These are phyloP conservation scores for Rattus rattus DNA, from an alignment of 2,113 vertebrate genomes.

Conservation along the genomic window DNA sequence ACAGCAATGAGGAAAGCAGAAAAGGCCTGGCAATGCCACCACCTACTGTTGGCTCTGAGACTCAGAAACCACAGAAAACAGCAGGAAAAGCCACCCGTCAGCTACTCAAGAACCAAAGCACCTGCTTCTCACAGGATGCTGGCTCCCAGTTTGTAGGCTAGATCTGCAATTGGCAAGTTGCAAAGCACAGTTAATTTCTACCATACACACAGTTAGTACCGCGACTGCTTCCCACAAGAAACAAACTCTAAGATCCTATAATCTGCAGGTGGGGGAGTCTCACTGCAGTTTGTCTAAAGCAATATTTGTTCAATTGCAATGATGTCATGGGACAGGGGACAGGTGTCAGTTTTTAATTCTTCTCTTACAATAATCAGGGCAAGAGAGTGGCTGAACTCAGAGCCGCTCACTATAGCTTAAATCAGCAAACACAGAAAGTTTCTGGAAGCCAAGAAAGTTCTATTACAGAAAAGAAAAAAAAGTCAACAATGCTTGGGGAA, in stretches of 20 bases:
- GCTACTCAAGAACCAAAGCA: neutral
- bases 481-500: too few relatives aligned
- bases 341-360: neutral
- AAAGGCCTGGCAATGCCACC: slow-evolving; percentile 19
- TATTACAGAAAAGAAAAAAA: neutral
- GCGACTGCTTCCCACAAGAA: slow-evolving; percentile 29
- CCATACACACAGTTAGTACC: neutral
- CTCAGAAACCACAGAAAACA: neutral
- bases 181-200: neutral
- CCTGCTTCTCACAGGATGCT: neutral
- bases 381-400: neutral
- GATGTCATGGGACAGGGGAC: slow-evolving; percentile 12
- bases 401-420: slow-evolving; percentile 14
- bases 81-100: neutral
- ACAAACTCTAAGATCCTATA: neutral
- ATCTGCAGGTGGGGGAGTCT: neutral
- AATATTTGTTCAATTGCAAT: slow-evolving; percentile 67
- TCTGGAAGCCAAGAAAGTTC: slow-evolving; percentile 49
- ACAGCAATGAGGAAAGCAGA: neutral
- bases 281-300: slow-evolving; percentile 13
- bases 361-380: neutral
- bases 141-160: neutral
- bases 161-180: neutral
- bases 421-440: slow-evolving; percentile 31
- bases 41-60: neutral